Percentiles rank a stretch among this genome's conserved stretches.
Evolutionary conservation across 2,113 vertebrate genomes (phyloP).

Genomic region (Ptilonorhynchus violaceus): DNA sequence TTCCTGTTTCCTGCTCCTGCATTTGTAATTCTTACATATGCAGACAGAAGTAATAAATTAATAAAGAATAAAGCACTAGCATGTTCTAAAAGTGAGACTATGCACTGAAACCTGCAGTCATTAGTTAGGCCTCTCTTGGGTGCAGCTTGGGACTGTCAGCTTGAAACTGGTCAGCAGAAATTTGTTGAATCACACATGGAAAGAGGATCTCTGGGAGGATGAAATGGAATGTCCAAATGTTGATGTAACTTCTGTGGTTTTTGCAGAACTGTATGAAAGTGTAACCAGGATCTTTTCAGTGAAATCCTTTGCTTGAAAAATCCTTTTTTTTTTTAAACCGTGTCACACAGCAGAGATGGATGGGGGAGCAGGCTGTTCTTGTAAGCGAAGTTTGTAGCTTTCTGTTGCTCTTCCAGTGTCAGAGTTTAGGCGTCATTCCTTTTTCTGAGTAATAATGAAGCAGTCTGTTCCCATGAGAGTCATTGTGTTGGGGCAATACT

Average conservation of each 20-base stretch:
- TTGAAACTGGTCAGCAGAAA: not conserved
- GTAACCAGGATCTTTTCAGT: not conserved
- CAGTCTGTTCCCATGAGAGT: not conserved
- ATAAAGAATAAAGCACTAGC: not conserved
- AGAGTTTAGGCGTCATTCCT: not conserved
- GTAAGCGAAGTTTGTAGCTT: not conserved
- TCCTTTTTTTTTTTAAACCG: not conserved
- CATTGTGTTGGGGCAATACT: not conserved
- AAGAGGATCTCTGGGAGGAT: not conserved
- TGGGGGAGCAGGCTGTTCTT: not conserved
- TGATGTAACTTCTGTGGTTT: not conserved
- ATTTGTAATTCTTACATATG: not conserved
- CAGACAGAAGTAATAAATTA: not conserved
- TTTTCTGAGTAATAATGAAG: not conserved
- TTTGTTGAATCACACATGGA: accelerated
- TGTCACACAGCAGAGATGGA: not conserved
- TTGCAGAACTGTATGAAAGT: not conserved
- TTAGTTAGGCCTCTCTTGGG: not conserved
- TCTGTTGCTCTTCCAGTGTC: not conserved
- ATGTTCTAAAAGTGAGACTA: not conserved
- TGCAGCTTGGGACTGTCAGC: not conserved
- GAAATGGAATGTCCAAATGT: not conserved
- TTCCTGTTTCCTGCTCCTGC: not conserved
- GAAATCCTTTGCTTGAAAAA: not conserved
- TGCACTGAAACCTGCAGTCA: not conserved